Evolutionary conservation across 1,140 invertebrate species (phyloP), one percentile per base, ranked within the genome.

Genomic region (Mylabris phalerata): DNA sequence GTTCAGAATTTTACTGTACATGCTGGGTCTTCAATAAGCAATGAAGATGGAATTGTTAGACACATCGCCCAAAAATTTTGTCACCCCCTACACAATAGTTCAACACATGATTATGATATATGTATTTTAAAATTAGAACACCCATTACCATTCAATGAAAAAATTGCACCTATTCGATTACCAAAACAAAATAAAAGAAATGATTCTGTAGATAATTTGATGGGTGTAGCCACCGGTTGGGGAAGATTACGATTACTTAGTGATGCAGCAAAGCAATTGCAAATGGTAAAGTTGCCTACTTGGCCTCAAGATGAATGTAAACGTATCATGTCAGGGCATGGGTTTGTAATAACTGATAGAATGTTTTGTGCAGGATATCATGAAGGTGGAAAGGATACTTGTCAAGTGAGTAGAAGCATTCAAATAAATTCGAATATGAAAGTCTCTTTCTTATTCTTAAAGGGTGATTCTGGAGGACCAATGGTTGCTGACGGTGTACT

Each of bases 1-100:
- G 44, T 44, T 9, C 40, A 40, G 25, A 27, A 13, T 13, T 13
- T 59, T 6, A 11, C 39, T 3, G 42, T 59, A 10, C 42, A 49
- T 5, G 57, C 57, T 11, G 57, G 57, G 1, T 59, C 57, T 6
- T 47, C 57, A 6, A 4, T 46, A n/a, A 25, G 26, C 11, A 45
- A 59, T 26, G 11, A 11, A 3, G 49, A 44, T 9, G 57, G 57
- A 9, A 43, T 41, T 25, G 32, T 59, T 2, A 13, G 25, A 0
- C 6, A 43, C 10, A 43, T 59, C 1, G 42, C 9, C 4, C 9
- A 47, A 47, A 41, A 24, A 48, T 59, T 24, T 26, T 25, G 43
- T 10, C 57, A 59, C 38, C 27, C 32, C 13, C 13, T 13, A 27
- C 2, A 52, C 41, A 39, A 59, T 43, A 25, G 9, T 13, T 32